These are phyloP conservation scores for Panagrolaimus sp. DNA, from an alignment of 1,140 invertebrate genomes.

Conservation along the genomic window DNA sequence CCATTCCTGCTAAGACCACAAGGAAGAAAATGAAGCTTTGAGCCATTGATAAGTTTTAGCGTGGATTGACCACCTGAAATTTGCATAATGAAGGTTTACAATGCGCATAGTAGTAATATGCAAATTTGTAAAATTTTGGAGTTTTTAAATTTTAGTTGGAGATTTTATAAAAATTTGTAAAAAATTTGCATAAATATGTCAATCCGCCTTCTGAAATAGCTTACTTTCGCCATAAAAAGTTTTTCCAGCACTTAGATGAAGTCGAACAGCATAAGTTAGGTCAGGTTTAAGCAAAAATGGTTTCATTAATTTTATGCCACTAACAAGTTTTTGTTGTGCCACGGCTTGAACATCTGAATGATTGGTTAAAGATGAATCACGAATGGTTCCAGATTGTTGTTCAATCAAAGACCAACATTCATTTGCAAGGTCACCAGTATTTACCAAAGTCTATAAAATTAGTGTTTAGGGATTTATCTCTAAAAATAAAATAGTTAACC, in stretches of 20 bases:
- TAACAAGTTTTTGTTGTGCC: background rate
- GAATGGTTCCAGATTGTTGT: slow-evolving; percentile 1
- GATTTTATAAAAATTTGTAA: no score
- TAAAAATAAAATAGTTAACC: slow-evolving; percentile 16
- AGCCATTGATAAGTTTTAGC: slow-evolving; percentile 40
- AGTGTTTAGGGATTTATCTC: no score
- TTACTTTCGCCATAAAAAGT: slow-evolving; percentile 50
- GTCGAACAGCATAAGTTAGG: slow-evolving; percentile 44
- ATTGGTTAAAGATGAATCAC: background rate
- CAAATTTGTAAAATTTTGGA: no score
- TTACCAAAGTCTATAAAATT: slow-evolving; percentile 13
- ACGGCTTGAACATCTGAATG: background rate
- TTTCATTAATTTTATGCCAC: slow-evolving; percentile 14
- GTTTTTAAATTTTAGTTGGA: no score
- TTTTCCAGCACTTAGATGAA: slow-evolving; percentile 42
- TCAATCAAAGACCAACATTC: slow-evolving; percentile 12
- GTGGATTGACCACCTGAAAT: background rate
- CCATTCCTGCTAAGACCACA: slow-evolving; percentile 49
- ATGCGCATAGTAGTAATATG: no score
- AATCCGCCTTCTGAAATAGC: no score
- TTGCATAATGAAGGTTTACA: no score
- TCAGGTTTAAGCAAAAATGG: slow-evolving; percentile 33
- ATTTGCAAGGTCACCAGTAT: slow-evolving; percentile 11
- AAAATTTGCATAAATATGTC: no score
- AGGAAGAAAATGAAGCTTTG: slow-evolving; percentile 40